These are phyloP conservation scores for Neopelma chrysocephalum DNA, from an alignment of 2,797 vertebrate genomes.

Conservation along the genomic window DNA sequence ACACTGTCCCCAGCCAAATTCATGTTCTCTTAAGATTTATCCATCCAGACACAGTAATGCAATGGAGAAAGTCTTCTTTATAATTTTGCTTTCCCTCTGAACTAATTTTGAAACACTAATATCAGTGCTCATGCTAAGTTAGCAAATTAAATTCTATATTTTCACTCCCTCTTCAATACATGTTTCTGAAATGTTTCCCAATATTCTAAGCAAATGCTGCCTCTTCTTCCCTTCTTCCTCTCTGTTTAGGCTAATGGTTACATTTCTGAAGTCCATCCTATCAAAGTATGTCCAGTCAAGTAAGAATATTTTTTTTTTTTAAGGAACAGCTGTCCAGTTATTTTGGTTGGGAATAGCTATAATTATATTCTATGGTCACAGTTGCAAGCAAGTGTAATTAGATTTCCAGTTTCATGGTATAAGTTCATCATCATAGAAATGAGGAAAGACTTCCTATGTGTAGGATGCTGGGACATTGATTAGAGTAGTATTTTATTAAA, in stretches of 20 bases:
- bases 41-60: background rate
- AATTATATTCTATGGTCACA: background rate
- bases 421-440: constrained; percentile 1
- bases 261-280: background rate
- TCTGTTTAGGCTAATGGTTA: background rate
- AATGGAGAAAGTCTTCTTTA: background rate
- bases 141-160: background rate
- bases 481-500: background rate
- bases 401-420: background rate
- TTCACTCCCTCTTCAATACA: background rate
- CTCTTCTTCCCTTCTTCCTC: background rate
- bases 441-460: background rate
- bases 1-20: background rate
- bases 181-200: background rate
- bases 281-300: background rate
- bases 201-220: background rate
- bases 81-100: background rate
- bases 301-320: background rate
- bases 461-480: background rate
- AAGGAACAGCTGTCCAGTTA: background rate
- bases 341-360: background rate
- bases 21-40: background rate
- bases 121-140: background rate
- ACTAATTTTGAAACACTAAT: background rate
- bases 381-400: background rate